phyloP scores from a whole-genome alignment of 2,888 invertebrate species.

The Crematogaster levior region DNA sequence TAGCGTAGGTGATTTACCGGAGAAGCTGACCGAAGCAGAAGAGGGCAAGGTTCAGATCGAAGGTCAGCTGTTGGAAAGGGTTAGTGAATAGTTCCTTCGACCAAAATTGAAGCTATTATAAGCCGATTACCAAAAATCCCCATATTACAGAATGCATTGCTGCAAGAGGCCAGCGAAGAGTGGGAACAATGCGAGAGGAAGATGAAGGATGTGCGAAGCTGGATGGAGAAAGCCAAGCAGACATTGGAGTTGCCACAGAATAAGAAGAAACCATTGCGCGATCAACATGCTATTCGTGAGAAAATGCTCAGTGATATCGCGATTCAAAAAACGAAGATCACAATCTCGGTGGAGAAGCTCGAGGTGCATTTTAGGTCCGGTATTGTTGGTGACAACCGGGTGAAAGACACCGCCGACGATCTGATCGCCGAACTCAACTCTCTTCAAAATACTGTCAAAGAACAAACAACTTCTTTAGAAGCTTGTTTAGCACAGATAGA shows the following conservation, averaged over 20 bases:
- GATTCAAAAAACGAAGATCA: conserved; percentile 95
- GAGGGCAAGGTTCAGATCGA: conserved; percentile 95
- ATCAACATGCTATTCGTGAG: conserved; percentile 94
- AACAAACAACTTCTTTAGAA: conserved; percentile 90
- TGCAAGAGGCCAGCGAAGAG: conserved; percentile 97
- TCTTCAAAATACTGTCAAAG: conserved; percentile 88
- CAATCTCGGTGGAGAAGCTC: conserved; percentile 95
- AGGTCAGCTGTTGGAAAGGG: conserved; percentile 94
- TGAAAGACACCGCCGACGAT: conserved; percentile 91
- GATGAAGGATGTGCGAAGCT: conserved; percentile 94
- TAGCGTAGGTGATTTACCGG: conserved; percentile 93
- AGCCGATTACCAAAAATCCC: background rate
- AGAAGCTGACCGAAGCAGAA: conserved; percentile 94
- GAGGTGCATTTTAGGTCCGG: conserved; percentile 96
- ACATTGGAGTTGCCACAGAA: conserved; percentile 93
- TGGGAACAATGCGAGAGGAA: conserved; percentile 99
- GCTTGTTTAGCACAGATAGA: conserved; percentile 94
- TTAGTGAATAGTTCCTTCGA: conserved; percentile 85
- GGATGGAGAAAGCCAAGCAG: conserved; percentile 95
- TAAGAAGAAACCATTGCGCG: conserved; percentile 94
- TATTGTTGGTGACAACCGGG: conserved; percentile 92
- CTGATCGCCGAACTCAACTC: conserved; percentile 90
- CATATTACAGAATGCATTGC: conserved; percentile 90
- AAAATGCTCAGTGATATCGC: conserved; percentile 95
- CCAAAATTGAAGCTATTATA: background rate